phyloP scores from a whole-genome alignment of 2,888 invertebrate species.

The Stenurella melanura region DNA sequence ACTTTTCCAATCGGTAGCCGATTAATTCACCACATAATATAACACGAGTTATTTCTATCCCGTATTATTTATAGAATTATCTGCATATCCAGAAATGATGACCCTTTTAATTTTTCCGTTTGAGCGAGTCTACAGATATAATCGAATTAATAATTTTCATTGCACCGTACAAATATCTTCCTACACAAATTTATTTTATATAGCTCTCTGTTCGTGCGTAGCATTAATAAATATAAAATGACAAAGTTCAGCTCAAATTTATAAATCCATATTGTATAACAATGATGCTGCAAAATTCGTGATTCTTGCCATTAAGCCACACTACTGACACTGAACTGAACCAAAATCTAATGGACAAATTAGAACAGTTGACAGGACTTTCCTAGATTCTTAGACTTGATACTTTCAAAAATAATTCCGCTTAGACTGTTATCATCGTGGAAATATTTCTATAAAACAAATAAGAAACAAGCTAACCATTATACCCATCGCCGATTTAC shows the following conservation, averaged over 20 bases:
- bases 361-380: too few relatives aligned
- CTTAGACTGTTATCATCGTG: too few relatives aligned
- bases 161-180: constrained; percentile 5
- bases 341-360: not conserved
- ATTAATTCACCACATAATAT: not conserved
- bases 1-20: not conserved
- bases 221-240: not conserved
- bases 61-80: not conserved
- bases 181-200: constrained; percentile 14
- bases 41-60: constrained; percentile 4
- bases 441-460: too few relatives aligned
- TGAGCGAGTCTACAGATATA: not conserved
- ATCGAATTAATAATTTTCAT: constrained; percentile 28
- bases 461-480: too few relatives aligned
- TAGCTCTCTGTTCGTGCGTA: not conserved
- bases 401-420: too few relatives aligned
- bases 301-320: not conserved
- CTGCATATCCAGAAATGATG: not conserved
- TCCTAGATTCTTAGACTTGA: too few relatives aligned
- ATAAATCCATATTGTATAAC: not conserved
- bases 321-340: not conserved
- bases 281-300: not conserved
- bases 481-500: too few relatives aligned
- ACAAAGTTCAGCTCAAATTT: not conserved
- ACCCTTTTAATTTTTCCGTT: constrained; percentile 20